Evolutionary conservation across 2,113 vertebrate genomes (phyloP).

Genomic region (Lamprologus ornatipinnis): DNA sequence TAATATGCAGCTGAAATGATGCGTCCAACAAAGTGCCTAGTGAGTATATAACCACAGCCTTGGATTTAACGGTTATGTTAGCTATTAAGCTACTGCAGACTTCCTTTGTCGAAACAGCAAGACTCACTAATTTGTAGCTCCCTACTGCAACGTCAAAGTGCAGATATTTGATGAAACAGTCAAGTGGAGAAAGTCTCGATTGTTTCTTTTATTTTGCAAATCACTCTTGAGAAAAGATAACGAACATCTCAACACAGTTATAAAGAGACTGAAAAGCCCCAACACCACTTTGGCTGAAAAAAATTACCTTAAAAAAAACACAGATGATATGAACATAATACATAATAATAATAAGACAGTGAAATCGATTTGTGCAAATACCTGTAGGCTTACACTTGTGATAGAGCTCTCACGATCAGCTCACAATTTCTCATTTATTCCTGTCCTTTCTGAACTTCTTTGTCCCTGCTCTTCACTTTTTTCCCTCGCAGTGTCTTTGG

Average conservation of each 20-base stretch:
- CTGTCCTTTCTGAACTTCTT: neutral
- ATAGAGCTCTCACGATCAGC: neutral
- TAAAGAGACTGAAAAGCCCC: slow-evolving; percentile 27
- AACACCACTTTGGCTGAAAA: slow-evolving; percentile 64
- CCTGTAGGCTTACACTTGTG: neutral
- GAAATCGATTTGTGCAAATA: slow-evolving; percentile 45
- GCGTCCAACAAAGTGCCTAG: neutral
- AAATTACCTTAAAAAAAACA: slow-evolving; percentile 55
- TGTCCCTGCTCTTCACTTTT: neutral
- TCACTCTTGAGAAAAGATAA: slow-evolving; percentile 48
- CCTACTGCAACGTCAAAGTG: neutral
- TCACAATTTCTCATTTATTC: neutral
- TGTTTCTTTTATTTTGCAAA: slow-evolving; percentile 45
- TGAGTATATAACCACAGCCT: neutral
- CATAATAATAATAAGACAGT: slow-evolving; percentile 28
- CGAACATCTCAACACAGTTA: slow-evolving; percentile 16
- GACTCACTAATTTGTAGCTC: neutral
- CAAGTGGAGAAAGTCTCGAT: neutral
- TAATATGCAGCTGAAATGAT: neutral
- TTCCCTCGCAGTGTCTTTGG: neutral
- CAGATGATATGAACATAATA: slow-evolving; percentile 22
- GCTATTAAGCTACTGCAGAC: neutral
- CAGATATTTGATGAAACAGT: neutral
- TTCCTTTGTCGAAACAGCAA: neutral
- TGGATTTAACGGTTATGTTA: neutral